Evolutionary conservation across 2,113 vertebrate genomes (phyloP).

Genomic region (Lasiurus cinereus): DNA sequence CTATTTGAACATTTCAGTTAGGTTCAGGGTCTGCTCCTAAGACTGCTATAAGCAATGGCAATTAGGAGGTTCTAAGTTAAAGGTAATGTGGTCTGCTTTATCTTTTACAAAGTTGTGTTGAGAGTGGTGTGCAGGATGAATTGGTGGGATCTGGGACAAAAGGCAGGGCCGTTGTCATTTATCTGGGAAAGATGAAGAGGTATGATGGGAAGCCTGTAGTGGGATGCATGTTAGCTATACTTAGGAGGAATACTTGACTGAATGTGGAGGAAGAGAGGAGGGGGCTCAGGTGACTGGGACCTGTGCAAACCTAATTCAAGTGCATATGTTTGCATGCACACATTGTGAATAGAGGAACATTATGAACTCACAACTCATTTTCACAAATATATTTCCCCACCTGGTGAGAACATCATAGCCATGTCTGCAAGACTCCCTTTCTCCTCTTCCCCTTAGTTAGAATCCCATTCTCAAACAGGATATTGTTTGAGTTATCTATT

Average conservation of each 20-base stretch:
- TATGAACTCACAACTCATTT: not conserved
- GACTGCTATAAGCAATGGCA: not conserved
- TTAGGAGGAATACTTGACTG: not conserved
- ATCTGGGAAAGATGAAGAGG: not conserved
- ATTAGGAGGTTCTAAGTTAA: not conserved
- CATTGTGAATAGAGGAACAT: no score
- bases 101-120: constrained; percentile 21
- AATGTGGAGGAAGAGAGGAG: not conserved
- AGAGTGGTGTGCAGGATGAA: not conserved
- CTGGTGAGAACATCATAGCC: not conserved
- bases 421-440: not conserved
- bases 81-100: constrained; percentile 12
- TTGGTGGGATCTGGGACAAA: not conserved
- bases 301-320: not conserved
- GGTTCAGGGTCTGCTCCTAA: constrained; percentile 21
- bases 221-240: not conserved
- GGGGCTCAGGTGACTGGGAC: not conserved
- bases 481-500: not conserved
- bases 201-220: not conserved
- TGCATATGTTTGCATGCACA: not conserved
- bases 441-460: constrained; percentile 11
- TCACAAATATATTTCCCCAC: not conserved
- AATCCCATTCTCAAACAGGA: not conserved
- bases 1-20: constrained; percentile 63
- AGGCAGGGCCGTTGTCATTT: not conserved